These are phyloP conservation scores for Synanceia verrucosa DNA, from an alignment of 2,797 vertebrate genomes.

Conservation along the genomic window DNA sequence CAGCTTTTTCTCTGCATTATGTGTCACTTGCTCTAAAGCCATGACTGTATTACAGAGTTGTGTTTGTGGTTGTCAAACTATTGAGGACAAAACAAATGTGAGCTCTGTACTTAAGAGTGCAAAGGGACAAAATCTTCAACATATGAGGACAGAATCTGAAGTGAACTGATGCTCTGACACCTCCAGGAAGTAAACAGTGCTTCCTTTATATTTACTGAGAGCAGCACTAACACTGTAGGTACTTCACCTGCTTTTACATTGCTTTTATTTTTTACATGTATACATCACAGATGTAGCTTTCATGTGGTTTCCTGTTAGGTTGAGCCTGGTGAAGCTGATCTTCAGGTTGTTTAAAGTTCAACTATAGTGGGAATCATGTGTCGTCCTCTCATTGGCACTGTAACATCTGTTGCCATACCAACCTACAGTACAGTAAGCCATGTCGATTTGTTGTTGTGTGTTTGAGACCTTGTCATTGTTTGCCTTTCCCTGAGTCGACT, in stretches of 20 bases:
- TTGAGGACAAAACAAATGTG: neutral
- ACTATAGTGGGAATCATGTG: neutral
- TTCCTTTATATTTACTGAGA: neutral
- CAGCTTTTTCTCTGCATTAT: slow-evolving; percentile 22
- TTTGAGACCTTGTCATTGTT: neutral
- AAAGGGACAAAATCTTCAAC: neutral
- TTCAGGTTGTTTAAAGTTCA: neutral
- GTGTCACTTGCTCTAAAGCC: slow-evolving; percentile 39
- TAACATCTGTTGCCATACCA: neutral
- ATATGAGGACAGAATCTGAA: neutral
- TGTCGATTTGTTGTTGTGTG: neutral
- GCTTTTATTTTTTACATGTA: too few relatives aligned
- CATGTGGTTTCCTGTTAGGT: neutral
- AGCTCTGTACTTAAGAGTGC: neutral
- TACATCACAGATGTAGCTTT: too few relatives aligned
- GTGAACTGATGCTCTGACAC: neutral
- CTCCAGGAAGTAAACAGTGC: neutral
- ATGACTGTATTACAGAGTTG: slow-evolving; percentile 6
- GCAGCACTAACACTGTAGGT: neutral
- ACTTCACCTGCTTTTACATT: neutral
- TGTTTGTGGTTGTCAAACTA: neutral
- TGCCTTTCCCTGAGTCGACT: neutral
- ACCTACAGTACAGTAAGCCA: neutral
- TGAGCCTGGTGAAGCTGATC: neutral
- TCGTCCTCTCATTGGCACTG: neutral